Evolutionary conservation across 2,888 invertebrate species (phyloP), one percentile per base, ranked within the genome.

Genomic region (Tridacna gigas): DNA sequence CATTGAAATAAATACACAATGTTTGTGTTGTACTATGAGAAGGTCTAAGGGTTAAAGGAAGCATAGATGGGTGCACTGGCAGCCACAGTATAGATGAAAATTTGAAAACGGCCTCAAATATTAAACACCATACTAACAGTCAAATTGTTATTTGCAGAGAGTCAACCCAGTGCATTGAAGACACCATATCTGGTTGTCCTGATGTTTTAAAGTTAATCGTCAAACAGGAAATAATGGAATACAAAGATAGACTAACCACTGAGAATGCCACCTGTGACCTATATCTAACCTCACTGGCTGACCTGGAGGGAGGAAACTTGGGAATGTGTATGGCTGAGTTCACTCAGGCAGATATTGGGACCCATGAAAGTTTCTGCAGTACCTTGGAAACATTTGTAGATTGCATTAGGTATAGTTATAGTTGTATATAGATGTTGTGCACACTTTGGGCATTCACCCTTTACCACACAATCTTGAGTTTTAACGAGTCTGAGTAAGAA

Each of bases 361-460:
- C 25, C 26, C 15, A 22, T 48, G 71, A 71, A 7, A 26, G 25
- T 3, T 63, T 75, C 18, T 63, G 63, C 12, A 25, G 22, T 12
- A 51, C 22, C 15, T 26, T 75, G 45, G n/a, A 0, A 5, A 25
- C 61, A 37, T 75, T 65, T 37, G 20, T 47, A 1, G 63, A 74
- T 7, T 74, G 74, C 37, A 63, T 74, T 5, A 63, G 61, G 74
- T 74, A 63, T 12, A 28, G 26, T 25, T 63, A n/a, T 13, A 22
- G 13, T 63, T 63, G n/a, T 4, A 1, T 63, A n/a, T 63, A 20
- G 20, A 20, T 56, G 20, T 56, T 56, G 2, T 56, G 18, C 2
- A 9, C 9, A 3, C 9, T 15, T 20, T 20, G 56, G 3, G 3
- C 5, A 15, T 56, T 56, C 2, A 5, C 20, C 56, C 9, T 56